Evolutionary conservation across 2,113 vertebrate genomes (phyloP).

Genomic region (Corapipo altera): DNA sequence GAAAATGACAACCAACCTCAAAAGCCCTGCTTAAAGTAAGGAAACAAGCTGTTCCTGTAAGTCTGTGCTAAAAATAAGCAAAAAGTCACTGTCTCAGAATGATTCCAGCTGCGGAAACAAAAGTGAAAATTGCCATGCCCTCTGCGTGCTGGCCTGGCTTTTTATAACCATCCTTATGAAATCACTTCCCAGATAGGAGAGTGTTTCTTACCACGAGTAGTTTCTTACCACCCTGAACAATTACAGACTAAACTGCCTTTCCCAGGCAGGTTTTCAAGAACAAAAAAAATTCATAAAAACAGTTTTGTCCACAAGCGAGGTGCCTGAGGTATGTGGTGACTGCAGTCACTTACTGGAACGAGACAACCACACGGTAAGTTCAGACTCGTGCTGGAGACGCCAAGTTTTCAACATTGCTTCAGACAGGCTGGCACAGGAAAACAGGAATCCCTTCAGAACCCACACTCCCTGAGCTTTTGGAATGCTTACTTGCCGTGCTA

Average conservation of each 20-base stretch:
- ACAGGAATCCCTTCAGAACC: neutral
- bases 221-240: neutral
- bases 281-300: neutral
- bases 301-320: neutral
- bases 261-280: neutral
- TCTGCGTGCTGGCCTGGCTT: accelerated
- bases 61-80: neutral
- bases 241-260: neutral
- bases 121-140: neutral
- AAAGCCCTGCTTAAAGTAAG: neutral
- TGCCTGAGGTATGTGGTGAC: neutral
- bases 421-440: neutral
- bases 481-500: neutral
- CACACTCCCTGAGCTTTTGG: neutral
- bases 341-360: neutral
- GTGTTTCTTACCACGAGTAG: too few relatives aligned
- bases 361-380: neutral
- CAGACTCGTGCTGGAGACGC: accelerated
- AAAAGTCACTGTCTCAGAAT: neutral
- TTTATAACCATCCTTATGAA: neutral
- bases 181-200: neutral
- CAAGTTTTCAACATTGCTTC: neutral
- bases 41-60: neutral
- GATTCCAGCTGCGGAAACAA: neutral
- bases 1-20: neutral